phyloP scores from a whole-genome alignment of 2,113 vertebrate species.

The Aegithalos caudatus region DNA sequence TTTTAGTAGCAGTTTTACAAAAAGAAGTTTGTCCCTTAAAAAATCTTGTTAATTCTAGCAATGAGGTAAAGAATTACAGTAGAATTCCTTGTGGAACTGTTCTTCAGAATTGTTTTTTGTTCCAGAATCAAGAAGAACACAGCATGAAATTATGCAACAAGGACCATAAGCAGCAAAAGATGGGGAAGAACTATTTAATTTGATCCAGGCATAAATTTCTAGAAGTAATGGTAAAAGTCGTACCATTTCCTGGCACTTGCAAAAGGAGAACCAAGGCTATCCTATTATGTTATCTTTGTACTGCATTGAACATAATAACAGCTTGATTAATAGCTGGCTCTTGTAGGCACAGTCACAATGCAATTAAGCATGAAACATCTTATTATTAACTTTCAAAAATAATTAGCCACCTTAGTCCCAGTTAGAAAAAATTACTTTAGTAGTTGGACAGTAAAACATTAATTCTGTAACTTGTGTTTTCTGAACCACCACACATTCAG shows the following conservation, averaged over 20 bases:
- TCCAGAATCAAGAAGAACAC: neutral
- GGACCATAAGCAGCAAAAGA: neutral
- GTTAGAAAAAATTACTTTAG: neutral
- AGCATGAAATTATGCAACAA: neutral
- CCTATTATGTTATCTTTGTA: neutral
- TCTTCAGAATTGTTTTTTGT: neutral
- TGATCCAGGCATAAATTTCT: neutral
- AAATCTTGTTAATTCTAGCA: slow-evolving; percentile 12
- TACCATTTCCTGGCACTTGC: neutral
- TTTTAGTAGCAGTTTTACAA: slow-evolving; percentile 64
- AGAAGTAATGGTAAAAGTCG: neutral
- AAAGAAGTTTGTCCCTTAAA: slow-evolving; percentile 35
- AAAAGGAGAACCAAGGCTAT: neutral
- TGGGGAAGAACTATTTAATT: neutral
- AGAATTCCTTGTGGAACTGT: neutral
- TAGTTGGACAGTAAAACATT: neutral
- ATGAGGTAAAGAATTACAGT: neutral
- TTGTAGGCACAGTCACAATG: neutral
- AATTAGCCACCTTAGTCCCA: neutral
- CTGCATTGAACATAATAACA: neutral
- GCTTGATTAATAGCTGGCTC: neutral
- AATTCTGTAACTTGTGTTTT: neutral
- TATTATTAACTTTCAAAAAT: slow-evolving; percentile 7
- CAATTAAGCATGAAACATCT: neutral
- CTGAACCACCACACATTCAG: neutral